Percentiles rank a stretch among this genome's conserved stretches.
Evolutionary conservation across 2,797 vertebrate species (phyloP).

Genomic region (Phataginus tricuspis): DNA sequence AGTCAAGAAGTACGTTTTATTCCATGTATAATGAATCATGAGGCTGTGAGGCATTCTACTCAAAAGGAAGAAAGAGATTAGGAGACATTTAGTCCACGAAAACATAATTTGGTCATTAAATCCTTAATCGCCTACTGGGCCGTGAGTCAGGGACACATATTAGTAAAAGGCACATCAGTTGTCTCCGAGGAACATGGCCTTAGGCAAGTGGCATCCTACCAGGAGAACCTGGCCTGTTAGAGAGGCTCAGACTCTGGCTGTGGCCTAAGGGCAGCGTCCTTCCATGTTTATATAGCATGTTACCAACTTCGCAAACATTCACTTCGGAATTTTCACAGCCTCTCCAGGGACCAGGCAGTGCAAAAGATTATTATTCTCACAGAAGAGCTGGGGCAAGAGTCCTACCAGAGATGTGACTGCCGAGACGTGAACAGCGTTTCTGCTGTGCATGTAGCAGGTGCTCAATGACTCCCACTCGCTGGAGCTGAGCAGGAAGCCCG

Average conservation of each 20-base stretch:
- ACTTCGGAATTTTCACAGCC: slow-evolving; percentile 69
- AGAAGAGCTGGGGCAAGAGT: slow-evolving; percentile 44
- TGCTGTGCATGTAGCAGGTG: neutral
- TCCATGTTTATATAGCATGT: slow-evolving; percentile 61
- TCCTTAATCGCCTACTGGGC: slow-evolving; percentile 8
- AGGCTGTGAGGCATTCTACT: slow-evolving; percentile 26
- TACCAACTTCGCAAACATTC: slow-evolving; percentile 59
- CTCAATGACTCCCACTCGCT: neutral
- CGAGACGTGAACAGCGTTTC: neutral
- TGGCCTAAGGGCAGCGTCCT: slow-evolving; percentile 35
- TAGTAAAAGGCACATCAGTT: slow-evolving; percentile 38
- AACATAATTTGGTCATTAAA: slow-evolving; percentile 55
- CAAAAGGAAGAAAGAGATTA: slow-evolving; percentile 35
- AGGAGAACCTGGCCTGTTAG: slow-evolving; percentile 55
- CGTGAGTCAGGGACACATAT: slow-evolving; percentile 24
- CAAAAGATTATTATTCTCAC: slow-evolving; percentile 63
- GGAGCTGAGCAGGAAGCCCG: neutral
- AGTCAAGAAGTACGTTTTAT: neutral
- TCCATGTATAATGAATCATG: neutral
- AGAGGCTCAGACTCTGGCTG: neutral
- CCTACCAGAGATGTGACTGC: neutral
- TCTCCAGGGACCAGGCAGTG: slow-evolving; percentile 46
- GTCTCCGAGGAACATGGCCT: slow-evolving; percentile 7
- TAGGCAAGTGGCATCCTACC: slow-evolving; percentile 39
- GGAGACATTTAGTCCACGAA: slow-evolving; percentile 13